These are phyloP conservation scores for Ammodramus savannarum DNA, from an alignment of 2,113 vertebrate genomes.

Conservation along the genomic window DNA sequence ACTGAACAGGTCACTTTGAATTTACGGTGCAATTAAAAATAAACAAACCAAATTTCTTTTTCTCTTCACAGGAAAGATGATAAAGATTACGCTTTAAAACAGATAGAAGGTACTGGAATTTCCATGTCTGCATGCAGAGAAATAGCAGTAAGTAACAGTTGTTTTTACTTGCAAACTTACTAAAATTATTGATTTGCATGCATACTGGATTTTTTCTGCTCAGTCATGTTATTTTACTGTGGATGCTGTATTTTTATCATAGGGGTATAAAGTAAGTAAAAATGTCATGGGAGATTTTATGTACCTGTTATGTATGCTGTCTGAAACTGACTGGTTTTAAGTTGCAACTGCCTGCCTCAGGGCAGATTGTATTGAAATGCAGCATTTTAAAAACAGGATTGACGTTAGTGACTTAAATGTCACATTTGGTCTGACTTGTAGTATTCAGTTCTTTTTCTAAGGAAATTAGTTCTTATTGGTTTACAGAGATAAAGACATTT, in stretches of 20 bases:
- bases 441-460: not conserved
- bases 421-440: not conserved
- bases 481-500: not conserved
- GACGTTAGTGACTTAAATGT: not conserved
- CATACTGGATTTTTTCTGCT: not conserved
- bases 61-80: slow-evolving; percentile 93
- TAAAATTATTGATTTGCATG: not conserved
- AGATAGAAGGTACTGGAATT: slow-evolving; percentile 99
- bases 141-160: slow-evolving; percentile 92
- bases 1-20: not conserved
- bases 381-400: not conserved
- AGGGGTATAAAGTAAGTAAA: not conserved
- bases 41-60: slow-evolving; percentile 9
- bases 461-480: not conserved
- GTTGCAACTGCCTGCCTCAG: not conserved
- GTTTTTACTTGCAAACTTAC: slow-evolving; percentile 12
- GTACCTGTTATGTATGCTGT: not conserved
- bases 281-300: not conserved
- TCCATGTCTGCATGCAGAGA: slow-evolving; percentile 99
- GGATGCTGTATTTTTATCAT: not conserved
- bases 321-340: not conserved
- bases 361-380: not conserved
- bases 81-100: slow-evolving; percentile 99
- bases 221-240: not conserved
- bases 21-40: not conserved